Evolutionary conservation across 1,140 invertebrate genomes (phyloP).

Genomic region (Drosophila melanica): DNA sequence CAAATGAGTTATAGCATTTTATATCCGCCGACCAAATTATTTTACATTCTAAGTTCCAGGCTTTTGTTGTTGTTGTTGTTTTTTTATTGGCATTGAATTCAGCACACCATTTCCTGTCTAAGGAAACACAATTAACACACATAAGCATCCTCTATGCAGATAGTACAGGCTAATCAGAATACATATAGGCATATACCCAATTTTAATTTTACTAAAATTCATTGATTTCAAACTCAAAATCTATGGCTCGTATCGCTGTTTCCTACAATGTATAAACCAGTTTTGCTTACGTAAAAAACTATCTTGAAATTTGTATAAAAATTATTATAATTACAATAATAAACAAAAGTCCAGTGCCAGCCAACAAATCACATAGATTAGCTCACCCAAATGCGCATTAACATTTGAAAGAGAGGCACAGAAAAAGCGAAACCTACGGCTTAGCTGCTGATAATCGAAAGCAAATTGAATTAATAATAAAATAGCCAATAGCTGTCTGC

Average conservation of each 20-base stretch:
- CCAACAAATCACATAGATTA: constrained; percentile 60
- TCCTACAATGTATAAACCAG: neutral
- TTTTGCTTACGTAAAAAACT: constrained; percentile 33
- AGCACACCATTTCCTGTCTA: constrained; percentile 54
- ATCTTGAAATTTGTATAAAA: constrained; percentile 54
- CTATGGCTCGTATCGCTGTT: neutral
- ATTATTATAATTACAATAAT: constrained; percentile 56
- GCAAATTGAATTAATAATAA: constrained; percentile 79
- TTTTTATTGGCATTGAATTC: constrained; percentile 17
- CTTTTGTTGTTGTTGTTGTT: constrained; percentile 31
- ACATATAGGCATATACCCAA: neutral
- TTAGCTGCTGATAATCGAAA: constrained; percentile 69
- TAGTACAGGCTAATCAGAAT: neutral
- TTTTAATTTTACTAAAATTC: neutral
- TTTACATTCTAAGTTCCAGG: constrained; percentile 34
- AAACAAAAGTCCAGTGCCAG: constrained; percentile 46
- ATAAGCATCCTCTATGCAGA: constrained; percentile 13
- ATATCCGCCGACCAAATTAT: constrained; percentile 66
- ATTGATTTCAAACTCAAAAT: neutral
- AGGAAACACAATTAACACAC: constrained; percentile 50
- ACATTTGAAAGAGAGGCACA: constrained; percentile 54
- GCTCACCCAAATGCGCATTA: constrained; percentile 54
- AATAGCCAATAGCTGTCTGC: constrained; percentile 58
- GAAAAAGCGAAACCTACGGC: constrained; percentile 33
- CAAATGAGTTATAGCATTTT: constrained; percentile 65